phyloP scores from a whole-genome alignment of 2,113 vertebrate genomes.

The Ptyas mucosa region DNA sequence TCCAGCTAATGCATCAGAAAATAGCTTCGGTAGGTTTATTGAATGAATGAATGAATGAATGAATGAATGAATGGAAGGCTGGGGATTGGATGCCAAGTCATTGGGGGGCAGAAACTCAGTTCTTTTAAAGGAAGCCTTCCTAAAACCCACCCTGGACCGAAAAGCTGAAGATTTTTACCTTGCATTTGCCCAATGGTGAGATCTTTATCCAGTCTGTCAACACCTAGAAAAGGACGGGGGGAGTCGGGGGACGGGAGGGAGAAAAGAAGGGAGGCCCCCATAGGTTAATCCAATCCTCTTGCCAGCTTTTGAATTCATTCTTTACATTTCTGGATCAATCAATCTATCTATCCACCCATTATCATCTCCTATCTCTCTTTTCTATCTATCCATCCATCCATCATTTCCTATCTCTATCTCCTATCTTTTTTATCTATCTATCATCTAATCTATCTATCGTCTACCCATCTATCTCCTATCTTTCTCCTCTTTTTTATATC shows the following conservation, averaged over 20 bases:
- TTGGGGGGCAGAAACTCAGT: not conserved
- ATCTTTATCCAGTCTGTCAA: conserved; percentile 98
- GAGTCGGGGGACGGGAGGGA: no score
- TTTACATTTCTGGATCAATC: not conserved
- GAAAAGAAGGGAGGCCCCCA: not conserved
- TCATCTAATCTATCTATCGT: no score
- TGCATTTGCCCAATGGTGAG: conserved; percentile 99
- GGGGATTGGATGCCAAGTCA: not conserved
- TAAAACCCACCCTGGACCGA: not conserved
- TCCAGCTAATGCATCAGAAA: not conserved
- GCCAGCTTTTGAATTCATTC: not conserved
- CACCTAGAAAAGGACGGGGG: conserved; percentile 72
- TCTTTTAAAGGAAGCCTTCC: not conserved
- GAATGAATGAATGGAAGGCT: no score
- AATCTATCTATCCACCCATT: not conserved
- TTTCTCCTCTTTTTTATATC: no score
- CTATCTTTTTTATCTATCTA: no score
- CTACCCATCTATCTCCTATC: not conserved
- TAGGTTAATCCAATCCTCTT: not conserved
- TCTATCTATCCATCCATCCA: no score
- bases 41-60: no score
- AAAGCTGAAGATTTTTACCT: conserved; percentile 70
- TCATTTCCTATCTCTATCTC: no score
- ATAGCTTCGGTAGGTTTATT: not conserved
- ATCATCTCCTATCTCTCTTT: no score